phyloP scores from a whole-genome alignment of 1,140 invertebrate species.

The Arion vulgaris region DNA sequence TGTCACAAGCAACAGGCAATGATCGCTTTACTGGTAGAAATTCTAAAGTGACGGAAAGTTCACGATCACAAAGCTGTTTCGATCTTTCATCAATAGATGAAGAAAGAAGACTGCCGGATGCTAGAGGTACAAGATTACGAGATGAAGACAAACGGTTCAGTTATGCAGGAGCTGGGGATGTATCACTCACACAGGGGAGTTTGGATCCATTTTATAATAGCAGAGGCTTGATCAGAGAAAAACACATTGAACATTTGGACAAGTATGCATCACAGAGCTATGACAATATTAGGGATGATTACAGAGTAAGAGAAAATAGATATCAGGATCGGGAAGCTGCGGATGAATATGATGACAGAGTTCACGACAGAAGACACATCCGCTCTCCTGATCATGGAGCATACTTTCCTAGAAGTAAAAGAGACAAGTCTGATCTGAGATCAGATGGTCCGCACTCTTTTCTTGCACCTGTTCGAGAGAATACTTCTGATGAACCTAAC shows the following conservation, averaged over 20 bases:
- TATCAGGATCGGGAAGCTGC: not conserved
- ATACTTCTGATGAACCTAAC: not conserved
- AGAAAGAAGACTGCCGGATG: not conserved
- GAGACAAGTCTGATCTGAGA: not conserved
- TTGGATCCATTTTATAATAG: conserved; percentile 9
- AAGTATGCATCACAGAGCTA: conserved; percentile 3
- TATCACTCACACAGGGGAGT: not conserved
- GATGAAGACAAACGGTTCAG: conserved; percentile 28
- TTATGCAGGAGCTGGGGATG: conserved; percentile 13
- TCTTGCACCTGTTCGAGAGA: not conserved
- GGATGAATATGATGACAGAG: not conserved
- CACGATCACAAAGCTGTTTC: conserved; percentile 12
- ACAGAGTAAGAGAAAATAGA: not conserved
- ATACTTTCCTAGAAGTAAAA: not conserved
- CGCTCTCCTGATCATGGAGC: not conserved
- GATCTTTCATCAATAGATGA: not conserved
- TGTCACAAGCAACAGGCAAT: not conserved
- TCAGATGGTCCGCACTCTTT: not conserved
- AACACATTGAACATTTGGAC: conserved; percentile 6
- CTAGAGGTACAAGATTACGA: not conserved
- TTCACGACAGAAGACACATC: not conserved
- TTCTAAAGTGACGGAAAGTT: conserved; percentile 7
- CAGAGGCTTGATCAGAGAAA: conserved; percentile 15
- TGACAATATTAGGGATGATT: not conserved
- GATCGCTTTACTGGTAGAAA: too few relatives aligned